A percentile compares a stretch with the other conserved stretches of the same genome.
Conservation (phyloP, 2,113 vertebrate genomes). For the Himantopus leucocephalus region DNA sequence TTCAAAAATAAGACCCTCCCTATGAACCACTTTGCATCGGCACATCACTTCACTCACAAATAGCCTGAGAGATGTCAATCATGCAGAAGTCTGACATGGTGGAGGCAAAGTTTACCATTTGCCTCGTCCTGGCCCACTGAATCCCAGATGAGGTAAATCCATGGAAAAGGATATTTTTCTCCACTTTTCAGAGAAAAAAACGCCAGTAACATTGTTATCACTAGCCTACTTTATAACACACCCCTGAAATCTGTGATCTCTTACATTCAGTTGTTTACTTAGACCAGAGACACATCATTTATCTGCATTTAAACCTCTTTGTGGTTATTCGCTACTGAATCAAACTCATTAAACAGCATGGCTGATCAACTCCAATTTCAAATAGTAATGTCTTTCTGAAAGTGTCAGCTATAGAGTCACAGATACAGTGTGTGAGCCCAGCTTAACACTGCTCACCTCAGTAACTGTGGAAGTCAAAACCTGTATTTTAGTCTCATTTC, state of each 20-base stretch:
- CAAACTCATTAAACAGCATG: neutral
- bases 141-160: neutral
- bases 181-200: neutral
- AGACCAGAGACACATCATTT: neutral
- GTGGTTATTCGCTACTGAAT: neutral
- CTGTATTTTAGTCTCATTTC: neutral
- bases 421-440: neutral
- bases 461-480: neutral
- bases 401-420: neutral
- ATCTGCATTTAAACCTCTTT: neutral
- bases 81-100: neutral
- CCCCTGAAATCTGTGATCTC: neutral
- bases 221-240: neutral
- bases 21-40: neutral
- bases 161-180: neutral
- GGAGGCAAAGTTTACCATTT: neutral
- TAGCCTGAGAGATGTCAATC: neutral
- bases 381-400: neutral
- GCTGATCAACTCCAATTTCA: neutral
- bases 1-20: neutral
- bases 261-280: neutral
- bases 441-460: neutral
- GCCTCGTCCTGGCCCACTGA: neutral
- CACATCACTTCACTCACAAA: neutral
- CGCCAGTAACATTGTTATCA: neutral